phyloP scores from a whole-genome alignment of 2,797 vertebrate species.

The Schizothorax lantsangensis region DNA sequence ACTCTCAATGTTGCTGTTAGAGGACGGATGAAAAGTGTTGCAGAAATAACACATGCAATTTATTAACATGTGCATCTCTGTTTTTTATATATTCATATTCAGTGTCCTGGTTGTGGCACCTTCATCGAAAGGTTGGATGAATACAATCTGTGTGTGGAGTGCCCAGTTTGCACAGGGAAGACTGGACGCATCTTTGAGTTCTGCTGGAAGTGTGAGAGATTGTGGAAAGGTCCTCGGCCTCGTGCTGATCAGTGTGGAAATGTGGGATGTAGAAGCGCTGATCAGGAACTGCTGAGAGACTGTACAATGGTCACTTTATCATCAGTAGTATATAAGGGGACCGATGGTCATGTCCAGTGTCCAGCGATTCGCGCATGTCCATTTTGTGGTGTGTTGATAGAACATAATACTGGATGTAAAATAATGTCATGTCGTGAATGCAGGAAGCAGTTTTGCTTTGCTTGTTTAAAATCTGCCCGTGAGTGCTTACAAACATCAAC shows the following conservation, averaged over 20 bases:
- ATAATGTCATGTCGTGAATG: slow-evolving; percentile 5
- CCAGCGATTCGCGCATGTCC: background rate
- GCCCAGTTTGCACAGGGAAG: background rate
- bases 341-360: background rate
- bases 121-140: background rate
- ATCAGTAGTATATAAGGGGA: background rate
- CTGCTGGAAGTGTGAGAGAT: slow-evolving; percentile 24
- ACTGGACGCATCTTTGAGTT: background rate
- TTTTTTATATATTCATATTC: background rate
- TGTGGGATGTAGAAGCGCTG: background rate
- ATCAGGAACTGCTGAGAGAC: background rate
- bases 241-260: slow-evolving; percentile 7
- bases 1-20: background rate
- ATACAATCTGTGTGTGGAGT: slow-evolving; percentile 3
- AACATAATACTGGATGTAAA: background rate
- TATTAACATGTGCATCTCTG: background rate
- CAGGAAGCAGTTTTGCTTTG: background rate
- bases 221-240: slow-evolving; percentile 12
- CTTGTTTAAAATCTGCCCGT: background rate
- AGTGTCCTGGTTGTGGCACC: slow-evolving; percentile 6
- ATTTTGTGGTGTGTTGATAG: background rate
- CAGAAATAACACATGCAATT: background rate
- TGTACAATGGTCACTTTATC: background rate
- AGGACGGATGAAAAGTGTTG: too few species aligned
- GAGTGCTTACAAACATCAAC: slow-evolving; percentile 16